A percentile compares a stretch with the other conserved stretches of the same genome.
phyloP scores from a whole-genome alignment of 2,113 vertebrate species.

The Mixornis gularis region DNA sequence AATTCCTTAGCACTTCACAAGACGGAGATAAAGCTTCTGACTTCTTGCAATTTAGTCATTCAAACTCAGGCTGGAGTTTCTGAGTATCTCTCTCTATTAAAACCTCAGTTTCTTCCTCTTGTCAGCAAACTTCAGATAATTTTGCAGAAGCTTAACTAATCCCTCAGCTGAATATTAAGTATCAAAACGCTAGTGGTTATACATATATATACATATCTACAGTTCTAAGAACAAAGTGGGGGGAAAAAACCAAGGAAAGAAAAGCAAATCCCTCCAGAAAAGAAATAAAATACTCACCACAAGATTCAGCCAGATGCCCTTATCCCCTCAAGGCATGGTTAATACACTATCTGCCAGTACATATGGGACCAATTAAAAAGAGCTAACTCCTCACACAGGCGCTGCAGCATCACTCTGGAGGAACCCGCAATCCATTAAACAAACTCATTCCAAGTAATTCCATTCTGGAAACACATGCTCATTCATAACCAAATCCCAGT shows the following conservation, averaged over 20 bases:
- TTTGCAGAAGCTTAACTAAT: constrained; percentile 30
- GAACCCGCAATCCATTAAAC: constrained; percentile 38
- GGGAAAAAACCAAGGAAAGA: rapidly evolving
- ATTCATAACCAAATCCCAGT: constrained; percentile 16
- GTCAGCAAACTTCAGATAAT: background rate
- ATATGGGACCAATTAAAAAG: constrained; percentile 40
- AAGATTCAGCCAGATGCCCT: background rate
- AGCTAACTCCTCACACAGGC: background rate
- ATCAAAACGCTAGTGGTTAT: background rate
- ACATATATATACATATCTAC: background rate
- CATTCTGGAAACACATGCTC: constrained; percentile 26
- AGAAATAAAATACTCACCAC: constrained; percentile 15
- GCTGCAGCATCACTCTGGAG: background rate
- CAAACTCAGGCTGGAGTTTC: too few relatives aligned
- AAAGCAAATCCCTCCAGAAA: constrained; percentile 1
- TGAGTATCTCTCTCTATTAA: too few relatives aligned
- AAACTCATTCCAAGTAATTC: constrained; percentile 30
- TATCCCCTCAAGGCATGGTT: background rate
- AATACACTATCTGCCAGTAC: constrained; percentile 22
- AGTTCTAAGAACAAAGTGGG: background rate
- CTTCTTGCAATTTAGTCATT: background rate
- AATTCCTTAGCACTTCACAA: rapidly evolving
- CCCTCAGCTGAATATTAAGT: background rate
- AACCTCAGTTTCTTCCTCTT: background rate
- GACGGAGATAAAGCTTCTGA: background rate